Evolutionary conservation across 1,140 invertebrate species (phyloP).

Genomic region (Lepidotrigona ventralis): DNA sequence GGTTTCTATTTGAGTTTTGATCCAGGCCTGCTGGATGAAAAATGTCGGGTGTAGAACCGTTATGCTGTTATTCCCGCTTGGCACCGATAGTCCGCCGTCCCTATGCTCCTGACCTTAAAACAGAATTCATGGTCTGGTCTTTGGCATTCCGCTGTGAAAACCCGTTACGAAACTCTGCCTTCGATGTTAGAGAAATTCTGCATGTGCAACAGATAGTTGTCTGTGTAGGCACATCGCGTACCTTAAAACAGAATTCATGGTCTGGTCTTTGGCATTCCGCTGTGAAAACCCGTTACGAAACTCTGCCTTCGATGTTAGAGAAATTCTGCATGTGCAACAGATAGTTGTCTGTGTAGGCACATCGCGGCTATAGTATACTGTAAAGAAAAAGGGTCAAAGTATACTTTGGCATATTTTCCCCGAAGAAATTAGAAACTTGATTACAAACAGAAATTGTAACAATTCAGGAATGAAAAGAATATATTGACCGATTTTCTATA

Average conservation of each 20-base stretch:
- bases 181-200: not conserved
- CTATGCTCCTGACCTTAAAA: slow-evolving; percentile 21
- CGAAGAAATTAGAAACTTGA: too few species aligned
- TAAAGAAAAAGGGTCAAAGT: too few species aligned
- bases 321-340: not conserved
- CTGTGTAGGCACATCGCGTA: not conserved
- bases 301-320: not conserved
- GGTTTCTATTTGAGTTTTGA: not conserved
- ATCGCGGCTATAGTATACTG: too few species aligned
- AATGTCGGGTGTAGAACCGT: slow-evolving; percentile 15
- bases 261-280: not conserved
- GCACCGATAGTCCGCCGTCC: slow-evolving; percentile 8
- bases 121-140: slow-evolving; percentile 4
- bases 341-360: too few species aligned
- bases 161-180: slow-evolving; percentile 16
- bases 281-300: slow-evolving; percentile 18
- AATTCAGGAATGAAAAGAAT: too few species aligned
- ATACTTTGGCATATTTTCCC: too few species aligned
- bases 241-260: slow-evolving; percentile 30
- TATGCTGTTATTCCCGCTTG: not conserved
- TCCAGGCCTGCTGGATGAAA: not conserved
- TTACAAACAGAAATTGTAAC: too few species aligned
- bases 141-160: not conserved
- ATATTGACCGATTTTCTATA: too few species aligned
- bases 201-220: not conserved